Percentiles rank a stretch among this genome's conserved stretches.
phyloP scores from a whole-genome alignment of 1,140 invertebrate species.

The Coptotermes formosanus region DNA sequence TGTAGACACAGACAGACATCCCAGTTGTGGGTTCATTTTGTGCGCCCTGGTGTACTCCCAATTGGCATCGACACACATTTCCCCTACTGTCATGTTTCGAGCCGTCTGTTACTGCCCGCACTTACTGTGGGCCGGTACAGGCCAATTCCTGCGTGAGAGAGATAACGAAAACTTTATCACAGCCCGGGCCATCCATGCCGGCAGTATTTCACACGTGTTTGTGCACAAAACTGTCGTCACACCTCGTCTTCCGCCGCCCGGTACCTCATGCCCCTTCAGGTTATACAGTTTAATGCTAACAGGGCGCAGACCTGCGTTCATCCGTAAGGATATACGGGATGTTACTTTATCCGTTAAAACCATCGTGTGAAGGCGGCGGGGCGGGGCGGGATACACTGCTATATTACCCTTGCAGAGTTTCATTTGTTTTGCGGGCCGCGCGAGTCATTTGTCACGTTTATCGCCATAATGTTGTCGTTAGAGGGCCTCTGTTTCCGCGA shows the following conservation, averaged over 20 bases:
- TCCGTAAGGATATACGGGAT: not conserved
- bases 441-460: constrained; percentile 15
- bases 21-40: too few relatives aligned
- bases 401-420: not conserved
- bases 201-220: not conserved
- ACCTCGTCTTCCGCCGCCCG: not conserved
- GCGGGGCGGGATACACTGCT: not conserved
- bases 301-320: not conserved
- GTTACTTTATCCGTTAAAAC: not conserved
- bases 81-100: not conserved
- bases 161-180: not conserved
- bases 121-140: not conserved
- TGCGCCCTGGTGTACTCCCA: too few relatives aligned
- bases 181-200: not conserved
- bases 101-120: not conserved
- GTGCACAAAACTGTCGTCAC: not conserved
- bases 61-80: not conserved
- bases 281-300: not conserved
- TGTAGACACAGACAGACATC: too few relatives aligned
- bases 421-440: constrained; percentile 16
- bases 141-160: not conserved
- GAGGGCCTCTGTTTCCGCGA: constrained; percentile 1
- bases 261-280: not conserved
- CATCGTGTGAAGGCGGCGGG: not conserved
- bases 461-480: constrained; percentile 15